phyloP scores from a whole-genome alignment of 2,797 vertebrate species.

The Anabas testudineus region DNA sequence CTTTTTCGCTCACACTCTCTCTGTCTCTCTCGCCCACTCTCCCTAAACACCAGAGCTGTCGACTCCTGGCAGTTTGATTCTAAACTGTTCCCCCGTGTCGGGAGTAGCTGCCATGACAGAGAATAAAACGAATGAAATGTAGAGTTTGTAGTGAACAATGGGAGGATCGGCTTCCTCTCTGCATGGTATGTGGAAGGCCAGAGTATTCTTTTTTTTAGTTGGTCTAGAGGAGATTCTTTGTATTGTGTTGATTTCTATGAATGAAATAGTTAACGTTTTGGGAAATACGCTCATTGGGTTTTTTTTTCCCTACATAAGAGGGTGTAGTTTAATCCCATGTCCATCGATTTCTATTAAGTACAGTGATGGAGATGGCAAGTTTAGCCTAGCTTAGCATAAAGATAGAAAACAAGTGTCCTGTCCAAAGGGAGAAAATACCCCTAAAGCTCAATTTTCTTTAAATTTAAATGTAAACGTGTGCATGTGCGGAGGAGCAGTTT shows the following conservation, averaged over 20 bases:
- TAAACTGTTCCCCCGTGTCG: conserved; percentile 78
- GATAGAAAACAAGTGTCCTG: background rate
- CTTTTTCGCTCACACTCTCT: conserved; percentile 14
- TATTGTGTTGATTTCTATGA: conserved; percentile 25
- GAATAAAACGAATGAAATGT: conserved; percentile 77
- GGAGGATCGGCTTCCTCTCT: conserved; percentile 54
- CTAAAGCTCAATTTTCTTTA: background rate
- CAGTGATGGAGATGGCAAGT: background rate
- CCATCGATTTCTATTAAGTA: background rate
- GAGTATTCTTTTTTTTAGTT: conserved; percentile 21
- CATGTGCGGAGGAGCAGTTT: background rate
- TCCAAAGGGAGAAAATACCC: no score
- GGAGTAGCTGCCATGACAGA: conserved; percentile 76
- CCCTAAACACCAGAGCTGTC: conserved; percentile 80
- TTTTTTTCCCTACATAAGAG: background rate
- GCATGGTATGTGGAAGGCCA: conserved; percentile 40
- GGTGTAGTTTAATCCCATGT: background rate
- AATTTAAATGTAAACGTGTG: background rate
- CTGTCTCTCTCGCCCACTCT: conserved; percentile 43
- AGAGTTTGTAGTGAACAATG: conserved; percentile 69
- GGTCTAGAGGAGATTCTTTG: conserved; percentile 33
- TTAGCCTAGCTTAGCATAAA: background rate
- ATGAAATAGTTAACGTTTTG: conserved; percentile 25
- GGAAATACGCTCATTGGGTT: conserved; percentile 23
- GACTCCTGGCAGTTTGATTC: conserved; percentile 78